Evolutionary conservation across 2,797 vertebrate species (phyloP).

Genomic region (Australoheros facetus): DNA sequence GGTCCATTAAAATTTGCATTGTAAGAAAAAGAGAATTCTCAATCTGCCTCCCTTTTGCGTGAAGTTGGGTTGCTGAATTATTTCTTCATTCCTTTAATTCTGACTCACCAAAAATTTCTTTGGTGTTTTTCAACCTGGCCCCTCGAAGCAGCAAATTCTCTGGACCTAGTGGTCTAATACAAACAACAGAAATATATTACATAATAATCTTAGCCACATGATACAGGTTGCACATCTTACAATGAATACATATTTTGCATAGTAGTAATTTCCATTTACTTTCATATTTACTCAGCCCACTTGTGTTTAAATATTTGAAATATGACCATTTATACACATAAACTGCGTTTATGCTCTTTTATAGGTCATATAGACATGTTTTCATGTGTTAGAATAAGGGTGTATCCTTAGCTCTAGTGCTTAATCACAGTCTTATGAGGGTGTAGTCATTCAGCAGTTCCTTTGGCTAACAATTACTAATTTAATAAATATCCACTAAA

Average conservation of each 20-base stretch:
- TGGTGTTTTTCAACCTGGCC: conserved; percentile 98
- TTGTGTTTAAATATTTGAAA: no score
- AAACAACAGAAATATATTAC: conserved; percentile 11
- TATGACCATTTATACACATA: no score
- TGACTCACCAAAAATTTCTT: conserved; percentile 95
- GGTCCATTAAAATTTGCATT: not conserved
- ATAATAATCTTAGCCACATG: not conserved
- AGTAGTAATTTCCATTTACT: not conserved
- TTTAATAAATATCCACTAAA: not conserved
- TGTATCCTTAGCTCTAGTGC: not conserved
- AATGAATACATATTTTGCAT: not conserved
- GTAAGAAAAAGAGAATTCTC: not conserved
- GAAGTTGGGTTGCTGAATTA: not conserved
- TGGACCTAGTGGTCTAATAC: conserved; percentile 90
- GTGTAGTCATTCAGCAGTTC: no score
- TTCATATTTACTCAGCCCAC: not conserved
- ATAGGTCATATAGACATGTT: no score
- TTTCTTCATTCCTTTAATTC: not conserved
- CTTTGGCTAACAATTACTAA: not conserved
- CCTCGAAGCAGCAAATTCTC: conserved; percentile 97
- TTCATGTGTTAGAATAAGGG: no score
- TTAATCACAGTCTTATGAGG: not conserved
- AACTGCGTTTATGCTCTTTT: no score
- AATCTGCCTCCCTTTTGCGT: not conserved
- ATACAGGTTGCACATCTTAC: not conserved